phyloP scores from a whole-genome alignment of 2,888 invertebrate species.

The Odontocolon sp. region DNA sequence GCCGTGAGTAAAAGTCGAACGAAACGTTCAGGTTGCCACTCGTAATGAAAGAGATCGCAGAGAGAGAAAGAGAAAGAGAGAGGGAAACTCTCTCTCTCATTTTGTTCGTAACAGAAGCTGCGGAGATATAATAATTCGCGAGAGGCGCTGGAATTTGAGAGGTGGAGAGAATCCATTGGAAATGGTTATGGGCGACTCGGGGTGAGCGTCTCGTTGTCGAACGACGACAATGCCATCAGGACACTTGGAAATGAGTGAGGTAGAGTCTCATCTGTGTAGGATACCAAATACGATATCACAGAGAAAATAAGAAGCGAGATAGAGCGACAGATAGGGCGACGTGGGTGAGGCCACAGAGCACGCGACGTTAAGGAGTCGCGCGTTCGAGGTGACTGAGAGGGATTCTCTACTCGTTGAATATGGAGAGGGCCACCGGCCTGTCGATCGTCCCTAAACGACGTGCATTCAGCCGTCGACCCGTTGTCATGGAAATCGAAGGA shows the following conservation, averaged over 20 bases:
- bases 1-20: slow-evolving; percentile 37
- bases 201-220: slow-evolving; percentile 29
- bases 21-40: background rate
- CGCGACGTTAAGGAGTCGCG: slow-evolving; percentile 71
- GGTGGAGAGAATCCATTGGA: slow-evolving; percentile 23
- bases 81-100: too few relatives aligned
- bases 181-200: background rate
- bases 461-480: slow-evolving; percentile 64
- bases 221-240: slow-evolving; percentile 42
- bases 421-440: slow-evolving; percentile 71
- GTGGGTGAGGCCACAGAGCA: slow-evolving; percentile 11
- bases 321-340: background rate
- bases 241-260: slow-evolving; percentile 42
- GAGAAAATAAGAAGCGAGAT: background rate
- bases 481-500: slow-evolving; percentile 71
- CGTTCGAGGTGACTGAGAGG: slow-evolving; percentile 65
- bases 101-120: background rate
- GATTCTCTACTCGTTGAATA: slow-evolving; percentile 71
- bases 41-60: slow-evolving; percentile 12
- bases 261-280: background rate
- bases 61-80: too few relatives aligned
- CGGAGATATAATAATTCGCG: slow-evolving; percentile 21
- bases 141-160: slow-evolving; percentile 8
- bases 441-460: slow-evolving; percentile 75
- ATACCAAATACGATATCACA: background rate